Evolutionary conservation across 2,797 vertebrate genomes (phyloP).

Genomic region (Philypnodon macrostomus): DNA sequence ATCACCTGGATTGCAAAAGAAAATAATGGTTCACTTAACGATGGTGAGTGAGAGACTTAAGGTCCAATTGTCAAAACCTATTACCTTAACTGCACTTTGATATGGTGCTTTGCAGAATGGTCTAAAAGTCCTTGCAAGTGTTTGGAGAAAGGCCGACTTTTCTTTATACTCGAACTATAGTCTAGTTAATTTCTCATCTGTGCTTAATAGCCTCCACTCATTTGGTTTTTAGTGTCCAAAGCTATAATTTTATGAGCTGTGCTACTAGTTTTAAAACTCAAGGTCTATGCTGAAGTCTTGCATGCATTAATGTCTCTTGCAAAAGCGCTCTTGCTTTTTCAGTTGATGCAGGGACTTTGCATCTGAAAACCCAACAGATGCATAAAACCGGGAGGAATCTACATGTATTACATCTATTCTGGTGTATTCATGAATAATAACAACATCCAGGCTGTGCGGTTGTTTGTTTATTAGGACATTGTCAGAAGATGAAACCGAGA

Average conservation of each 20-base stretch:
- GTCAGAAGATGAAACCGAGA: constrained; percentile 25
- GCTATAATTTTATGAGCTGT: constrained; percentile 21
- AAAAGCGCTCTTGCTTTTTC: neutral
- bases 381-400: constrained; percentile 29
- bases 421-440: constrained; percentile 27
- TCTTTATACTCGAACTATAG: constrained; percentile 19
- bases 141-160: constrained; percentile 47
- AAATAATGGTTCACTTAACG: constrained; percentile 39
- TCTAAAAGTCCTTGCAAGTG: constrained; percentile 37
- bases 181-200: constrained; percentile 12
- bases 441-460: constrained; percentile 7
- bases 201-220: constrained; percentile 5
- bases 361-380: constrained; percentile 2
- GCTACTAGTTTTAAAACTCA: constrained; percentile 28
- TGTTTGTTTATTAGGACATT: constrained; percentile 23
- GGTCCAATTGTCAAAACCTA: constrained; percentile 41
- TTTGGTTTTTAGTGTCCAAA: constrained; percentile 7
- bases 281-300: constrained; percentile 1
- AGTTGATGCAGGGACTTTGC: constrained; percentile 18
- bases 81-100: constrained; percentile 58
- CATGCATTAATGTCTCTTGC: constrained; percentile 16
- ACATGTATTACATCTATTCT: constrained; percentile 17
- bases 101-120: constrained; percentile 46
- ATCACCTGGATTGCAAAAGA: constrained; percentile 45
- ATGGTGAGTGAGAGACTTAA: constrained; percentile 61